A percentile compares a stretch with the other conserved stretches of the same genome.
These are phyloP conservation scores for Cyrtodaria siliqua DNA, from an alignment of 2,888 invertebrate genomes.

Conservation along the genomic window DNA sequence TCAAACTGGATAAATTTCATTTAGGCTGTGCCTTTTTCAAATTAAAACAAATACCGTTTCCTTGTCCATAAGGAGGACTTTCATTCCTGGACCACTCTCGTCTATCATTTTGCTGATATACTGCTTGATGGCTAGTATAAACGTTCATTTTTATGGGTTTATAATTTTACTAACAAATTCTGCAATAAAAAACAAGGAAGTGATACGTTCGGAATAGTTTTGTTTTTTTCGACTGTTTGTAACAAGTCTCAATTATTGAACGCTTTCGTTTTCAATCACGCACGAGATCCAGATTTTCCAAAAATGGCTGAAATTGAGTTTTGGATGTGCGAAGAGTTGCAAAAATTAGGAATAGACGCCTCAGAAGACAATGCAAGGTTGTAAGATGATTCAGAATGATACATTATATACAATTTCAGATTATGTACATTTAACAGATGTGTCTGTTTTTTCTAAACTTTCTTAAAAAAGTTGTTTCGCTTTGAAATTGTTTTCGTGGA, in stretches of 20 bases:
- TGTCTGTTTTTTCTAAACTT: not conserved
- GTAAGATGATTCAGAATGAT: not conserved
- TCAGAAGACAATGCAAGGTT: slow-evolving; percentile 82
- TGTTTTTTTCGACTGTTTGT: too few relatives aligned
- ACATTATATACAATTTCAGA: not conserved
- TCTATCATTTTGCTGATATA: slow-evolving; percentile 99
- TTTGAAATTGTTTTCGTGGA: not conserved
- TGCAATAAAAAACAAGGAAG: slow-evolving; percentile 11
- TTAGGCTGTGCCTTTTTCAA: too few relatives aligned
- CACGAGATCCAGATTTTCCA: not conserved
- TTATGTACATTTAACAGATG: not conserved
- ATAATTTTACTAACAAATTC: too few relatives aligned
- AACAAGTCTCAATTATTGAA: too few relatives aligned
- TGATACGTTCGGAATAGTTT: slow-evolving; percentile 7
- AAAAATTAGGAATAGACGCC: slow-evolving; percentile 80
- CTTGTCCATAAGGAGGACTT: slow-evolving; percentile 99
- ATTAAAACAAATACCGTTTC: too few relatives aligned
- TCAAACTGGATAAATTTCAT: too few relatives aligned
- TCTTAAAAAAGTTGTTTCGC: not conserved
- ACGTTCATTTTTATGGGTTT: slow-evolving; percentile 96
- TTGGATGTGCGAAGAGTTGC: slow-evolving; percentile 83
- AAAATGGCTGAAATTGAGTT: slow-evolving; percentile 80
- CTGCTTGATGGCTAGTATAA: slow-evolving; percentile 95
- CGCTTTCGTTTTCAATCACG: too few relatives aligned
- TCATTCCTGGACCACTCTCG: slow-evolving; percentile 99